phyloP scores from a whole-genome alignment of 2,888 invertebrate species.

The Cheilosia vulpina region DNA sequence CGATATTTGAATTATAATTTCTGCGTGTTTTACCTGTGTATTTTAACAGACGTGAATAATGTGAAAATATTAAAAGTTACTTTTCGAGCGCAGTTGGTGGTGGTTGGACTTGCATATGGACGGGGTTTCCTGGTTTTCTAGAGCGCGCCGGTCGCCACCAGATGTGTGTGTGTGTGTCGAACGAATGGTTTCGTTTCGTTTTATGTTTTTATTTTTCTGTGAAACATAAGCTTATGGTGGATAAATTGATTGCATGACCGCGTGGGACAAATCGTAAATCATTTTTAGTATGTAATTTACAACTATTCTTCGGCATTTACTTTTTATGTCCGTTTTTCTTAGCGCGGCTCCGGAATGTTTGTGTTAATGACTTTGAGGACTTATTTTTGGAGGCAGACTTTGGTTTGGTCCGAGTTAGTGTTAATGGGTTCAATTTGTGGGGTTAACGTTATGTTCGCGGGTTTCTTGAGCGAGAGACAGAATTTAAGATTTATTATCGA shows the following conservation, averaged over 20 bases:
- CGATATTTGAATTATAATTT: slow-evolving; percentile 75
- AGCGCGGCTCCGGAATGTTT: slow-evolving; percentile 39
- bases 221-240: slow-evolving; percentile 27
- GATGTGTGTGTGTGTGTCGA: slow-evolving; percentile 39
- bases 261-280: slow-evolving; percentile 74
- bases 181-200: slow-evolving; percentile 17
- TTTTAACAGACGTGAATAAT: slow-evolving; percentile 71
- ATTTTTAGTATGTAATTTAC: slow-evolving; percentile 72
- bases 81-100: slow-evolving; percentile 69
- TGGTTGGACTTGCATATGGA: slow-evolving; percentile 6
- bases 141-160: slow-evolving; percentile 10
- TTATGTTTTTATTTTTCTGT: not conserved
- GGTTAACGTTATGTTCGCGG: too few relatives aligned
- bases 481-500: too few relatives aligned
- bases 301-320: slow-evolving; percentile 73
- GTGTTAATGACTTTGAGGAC: slow-evolving; percentile 44
- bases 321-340: slow-evolving; percentile 56
- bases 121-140: slow-evolving; percentile 51
- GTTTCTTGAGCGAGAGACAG: too few relatives aligned
- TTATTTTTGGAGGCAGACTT: slow-evolving; percentile 16
- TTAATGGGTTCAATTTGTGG: slow-evolving; percentile 35
- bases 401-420: slow-evolving; percentile 1
- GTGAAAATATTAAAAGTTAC: slow-evolving; percentile 73
- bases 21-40: slow-evolving; percentile 56
- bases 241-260: slow-evolving; percentile 73